phyloP scores from a whole-genome alignment of 2,113 vertebrate species.

The Mobula birostris region DNA sequence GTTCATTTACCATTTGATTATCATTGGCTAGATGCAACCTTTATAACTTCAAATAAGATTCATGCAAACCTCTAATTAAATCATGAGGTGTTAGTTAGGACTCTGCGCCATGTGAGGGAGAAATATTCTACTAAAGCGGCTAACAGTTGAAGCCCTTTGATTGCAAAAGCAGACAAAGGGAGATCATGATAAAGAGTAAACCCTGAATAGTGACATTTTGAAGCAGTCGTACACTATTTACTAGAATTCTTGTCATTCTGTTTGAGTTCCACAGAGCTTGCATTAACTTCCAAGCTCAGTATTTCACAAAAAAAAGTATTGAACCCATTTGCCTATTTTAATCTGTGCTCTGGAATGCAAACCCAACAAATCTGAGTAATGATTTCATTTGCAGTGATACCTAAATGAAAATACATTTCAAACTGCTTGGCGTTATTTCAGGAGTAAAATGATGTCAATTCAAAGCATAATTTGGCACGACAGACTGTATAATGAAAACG shows the following conservation, averaged over 20 bases:
- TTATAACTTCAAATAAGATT: background rate
- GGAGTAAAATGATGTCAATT: slow-evolving; percentile 25
- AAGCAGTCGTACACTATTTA: background rate
- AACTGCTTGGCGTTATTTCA: slow-evolving; percentile 18
- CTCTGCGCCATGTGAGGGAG: background rate
- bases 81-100: background rate
- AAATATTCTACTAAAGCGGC: background rate
- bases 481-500: background rate
- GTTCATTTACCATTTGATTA: background rate
- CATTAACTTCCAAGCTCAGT: background rate
- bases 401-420: slow-evolving; percentile 27
- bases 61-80: background rate
- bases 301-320: background rate
- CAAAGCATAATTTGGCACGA: background rate
- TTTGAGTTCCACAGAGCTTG: too few relatives aligned
- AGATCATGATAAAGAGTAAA: background rate
- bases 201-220: background rate
- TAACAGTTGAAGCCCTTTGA: background rate
- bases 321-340: background rate
- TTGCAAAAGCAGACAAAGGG: background rate
- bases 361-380: slow-evolving; percentile 1
- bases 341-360: background rate
- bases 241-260: background rate
- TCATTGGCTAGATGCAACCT: background rate
- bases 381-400: background rate